These are phyloP conservation scores for Phycodurus eques DNA, from an alignment of 2,113 vertebrate genomes.

Conservation along the genomic window DNA sequence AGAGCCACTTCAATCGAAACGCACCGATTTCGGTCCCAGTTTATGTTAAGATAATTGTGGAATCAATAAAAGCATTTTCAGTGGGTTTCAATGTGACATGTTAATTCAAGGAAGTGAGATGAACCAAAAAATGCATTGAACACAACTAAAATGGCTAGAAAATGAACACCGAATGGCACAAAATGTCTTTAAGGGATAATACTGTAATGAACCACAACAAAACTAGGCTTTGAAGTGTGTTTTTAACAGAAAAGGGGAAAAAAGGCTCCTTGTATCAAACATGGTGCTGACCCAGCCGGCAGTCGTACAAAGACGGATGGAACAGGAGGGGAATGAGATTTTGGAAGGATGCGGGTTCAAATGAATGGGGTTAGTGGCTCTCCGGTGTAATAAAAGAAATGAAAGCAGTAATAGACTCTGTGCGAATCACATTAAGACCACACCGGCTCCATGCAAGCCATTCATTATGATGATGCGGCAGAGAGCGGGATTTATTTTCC, in stretches of 20 bases:
- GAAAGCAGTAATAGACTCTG: constrained; percentile 74
- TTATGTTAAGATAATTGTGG: no score
- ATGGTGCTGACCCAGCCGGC: constrained; percentile 61
- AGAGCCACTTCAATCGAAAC: no score
- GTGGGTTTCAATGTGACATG: no score
- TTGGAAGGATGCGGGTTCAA: constrained; percentile 63
- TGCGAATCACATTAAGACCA: constrained; percentile 71
- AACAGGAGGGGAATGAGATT: constrained; percentile 48
- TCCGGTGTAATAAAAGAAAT: constrained; percentile 71
- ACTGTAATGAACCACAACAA: constrained; percentile 2
- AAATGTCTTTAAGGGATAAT: not conserved
- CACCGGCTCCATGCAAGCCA: constrained; percentile 66
- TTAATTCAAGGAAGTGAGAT: no score
- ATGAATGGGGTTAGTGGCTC: constrained; percentile 65
- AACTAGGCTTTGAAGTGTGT: constrained; percentile 38
- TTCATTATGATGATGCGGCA: constrained; percentile 71
- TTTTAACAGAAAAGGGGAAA: constrained; percentile 25
- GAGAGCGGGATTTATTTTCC: constrained; percentile 63
- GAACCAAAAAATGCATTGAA: not conserved
- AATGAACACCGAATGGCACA: not conserved
- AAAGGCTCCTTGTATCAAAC: constrained; percentile 50
- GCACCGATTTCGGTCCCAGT: no score
- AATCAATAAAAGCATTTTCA: no score
- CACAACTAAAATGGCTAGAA: not conserved
- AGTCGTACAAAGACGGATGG: constrained; percentile 72